Evolutionary conservation across 2,888 invertebrate species (phyloP).

Genomic region (Coleophora flavipennella): DNA sequence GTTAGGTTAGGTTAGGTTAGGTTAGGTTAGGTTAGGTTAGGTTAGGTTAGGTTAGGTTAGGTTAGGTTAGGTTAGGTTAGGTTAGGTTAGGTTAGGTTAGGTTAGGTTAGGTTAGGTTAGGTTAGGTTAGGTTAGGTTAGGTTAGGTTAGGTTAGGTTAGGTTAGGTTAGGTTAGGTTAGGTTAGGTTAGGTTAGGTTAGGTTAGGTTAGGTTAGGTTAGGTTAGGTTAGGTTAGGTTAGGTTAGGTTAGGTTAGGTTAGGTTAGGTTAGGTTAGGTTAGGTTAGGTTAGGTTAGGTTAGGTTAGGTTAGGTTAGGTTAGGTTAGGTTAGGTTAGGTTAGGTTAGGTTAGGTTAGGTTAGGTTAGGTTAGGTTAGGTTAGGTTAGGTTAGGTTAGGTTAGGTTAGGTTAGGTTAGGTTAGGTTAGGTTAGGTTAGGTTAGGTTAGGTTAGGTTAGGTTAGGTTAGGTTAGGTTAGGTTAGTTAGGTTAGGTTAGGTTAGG

Average conservation of each 20-base stretch:
- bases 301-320: constrained; percentile 8
- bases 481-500: constrained; percentile 23
- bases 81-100: constrained; percentile 11
- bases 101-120: constrained; percentile 9
- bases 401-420: constrained; percentile 19
- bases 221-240: constrained; percentile 8
- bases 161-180: constrained; percentile 8
- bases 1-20: constrained; percentile 5
- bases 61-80: constrained; percentile 10
- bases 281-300: constrained; percentile 9
- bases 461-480: no score
- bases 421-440: constrained; percentile 18
- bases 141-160: constrained; percentile 8
- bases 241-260: constrained; percentile 8
- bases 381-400: constrained; percentile 14
- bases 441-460: constrained; percentile 19
- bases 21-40: constrained; percentile 12
- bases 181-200: constrained; percentile 6
- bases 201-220: constrained; percentile 7
- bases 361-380: no score
- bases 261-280: constrained; percentile 8
- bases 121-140: constrained; percentile 8
- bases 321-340: no score
- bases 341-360: no score
- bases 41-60: constrained; percentile 11